phyloP scores from a whole-genome alignment of 2,888 invertebrate species.

The Temnothorax unifasciatus region DNA sequence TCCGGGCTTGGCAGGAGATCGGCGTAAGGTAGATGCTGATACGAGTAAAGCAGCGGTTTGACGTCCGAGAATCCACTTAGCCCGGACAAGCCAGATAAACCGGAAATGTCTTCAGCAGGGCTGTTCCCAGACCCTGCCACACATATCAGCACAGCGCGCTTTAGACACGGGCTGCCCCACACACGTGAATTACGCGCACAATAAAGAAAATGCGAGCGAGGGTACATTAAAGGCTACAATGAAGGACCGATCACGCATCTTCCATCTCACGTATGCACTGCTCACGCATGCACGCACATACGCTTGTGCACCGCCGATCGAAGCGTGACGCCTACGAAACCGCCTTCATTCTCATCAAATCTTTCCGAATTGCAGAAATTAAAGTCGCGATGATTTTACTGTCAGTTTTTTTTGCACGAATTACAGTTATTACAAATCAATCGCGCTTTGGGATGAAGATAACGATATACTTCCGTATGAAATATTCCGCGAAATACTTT shows the following conservation, averaged over 20 bases:
- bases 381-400: conserved; percentile 12
- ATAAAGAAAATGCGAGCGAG: conserved; percentile 66
- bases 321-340: conserved; percentile 22
- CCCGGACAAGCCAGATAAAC: conserved; percentile 82
- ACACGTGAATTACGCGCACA: conserved; percentile 63
- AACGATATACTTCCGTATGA: conserved; percentile 19
- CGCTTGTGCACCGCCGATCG: conserved; percentile 41
- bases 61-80: conserved; percentile 82
- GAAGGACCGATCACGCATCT: conserved; percentile 62
- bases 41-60: conserved; percentile 84
- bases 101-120: conserved; percentile 83
- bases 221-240: conserved; percentile 57
- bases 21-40: conserved; percentile 86
- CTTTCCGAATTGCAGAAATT: conserved; percentile 32
- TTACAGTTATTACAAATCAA: conserved; percentile 18
- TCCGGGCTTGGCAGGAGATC: conserved; percentile 85
- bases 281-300: conserved; percentile 63
- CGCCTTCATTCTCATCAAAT: conserved; percentile 10
- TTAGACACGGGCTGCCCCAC: conserved; percentile 73
- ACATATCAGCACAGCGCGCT: conserved; percentile 79
- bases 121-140: conserved; percentile 83
- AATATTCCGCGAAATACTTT: conserved; percentile 27
- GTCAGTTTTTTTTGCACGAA: neutral
- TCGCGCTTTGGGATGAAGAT: neutral
- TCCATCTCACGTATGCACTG: conserved; percentile 62